These are phyloP conservation scores for Anoplopoma fimbria DNA, from an alignment of 2,113 vertebrate genomes.

Conservation along the genomic window DNA sequence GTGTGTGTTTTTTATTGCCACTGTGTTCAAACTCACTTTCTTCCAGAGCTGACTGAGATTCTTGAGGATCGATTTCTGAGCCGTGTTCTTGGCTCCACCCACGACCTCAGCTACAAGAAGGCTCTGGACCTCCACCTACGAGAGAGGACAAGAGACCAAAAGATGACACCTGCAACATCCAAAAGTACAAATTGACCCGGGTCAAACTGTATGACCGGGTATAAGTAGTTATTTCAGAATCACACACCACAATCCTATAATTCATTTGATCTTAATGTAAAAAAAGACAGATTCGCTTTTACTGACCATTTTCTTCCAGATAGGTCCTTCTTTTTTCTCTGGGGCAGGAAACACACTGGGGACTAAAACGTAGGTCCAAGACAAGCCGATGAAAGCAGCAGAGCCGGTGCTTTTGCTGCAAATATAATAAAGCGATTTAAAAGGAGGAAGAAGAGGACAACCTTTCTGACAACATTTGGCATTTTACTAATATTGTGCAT, in stretches of 20 bases:
- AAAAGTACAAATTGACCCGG: not conserved
- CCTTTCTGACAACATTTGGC: not conserved
- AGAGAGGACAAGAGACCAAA: not conserved
- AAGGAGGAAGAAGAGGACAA: not conserved
- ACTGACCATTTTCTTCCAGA: slow-evolving; percentile 96
- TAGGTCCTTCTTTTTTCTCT: slow-evolving; percentile 89
- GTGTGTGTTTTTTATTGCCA: not conserved
- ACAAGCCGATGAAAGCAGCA: slow-evolving; percentile 90
- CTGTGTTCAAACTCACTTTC: slow-evolving; percentile 81
- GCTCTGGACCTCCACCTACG: slow-evolving; percentile 95
- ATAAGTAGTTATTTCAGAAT: not conserved
- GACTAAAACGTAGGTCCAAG: slow-evolving; percentile 94
- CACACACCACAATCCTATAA: not conserved
- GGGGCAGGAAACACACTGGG: slow-evolving; percentile 85
- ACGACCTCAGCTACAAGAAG: slow-evolving; percentile 92
- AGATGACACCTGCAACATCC: not conserved
- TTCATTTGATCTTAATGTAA: not conserved
- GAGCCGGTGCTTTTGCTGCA: slow-evolving; percentile 93
- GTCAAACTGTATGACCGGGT: not conserved
- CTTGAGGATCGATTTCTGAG: slow-evolving; percentile 88
- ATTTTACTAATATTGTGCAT: too few species aligned
- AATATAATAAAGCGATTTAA: slow-evolving; percentile 14
- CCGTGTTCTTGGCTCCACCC: slow-evolving; percentile 90
- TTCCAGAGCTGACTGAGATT: slow-evolving; percentile 91
- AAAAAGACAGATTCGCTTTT: not conserved